Base-by-base conservation (phyloP, 2,888 invertebrate species). In the Scaptomyza caliginosa region DNA sequence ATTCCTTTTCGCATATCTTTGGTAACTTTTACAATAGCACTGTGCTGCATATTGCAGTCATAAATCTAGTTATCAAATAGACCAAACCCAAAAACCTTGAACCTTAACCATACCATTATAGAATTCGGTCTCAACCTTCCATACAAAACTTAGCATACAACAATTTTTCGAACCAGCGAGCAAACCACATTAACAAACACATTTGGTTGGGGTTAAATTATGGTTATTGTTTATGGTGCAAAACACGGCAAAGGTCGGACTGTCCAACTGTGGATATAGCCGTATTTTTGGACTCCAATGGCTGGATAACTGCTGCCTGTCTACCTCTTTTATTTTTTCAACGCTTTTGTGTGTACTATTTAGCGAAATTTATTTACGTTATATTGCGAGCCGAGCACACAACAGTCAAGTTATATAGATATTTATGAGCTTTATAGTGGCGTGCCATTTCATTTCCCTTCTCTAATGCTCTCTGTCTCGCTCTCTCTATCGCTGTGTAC, bases 141-240 rank as follows among this genome's bases (percentile, higher is more conserved):
- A 56, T 54, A 62, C 36, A 54, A 54, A 74, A 75, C 59, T 75
- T 74, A 75, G 58, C 75, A 69, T 65, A 60, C 40, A 74, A 68
- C 48, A 34, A 34, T 16, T 67, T 73, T 50, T 52, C n/a, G 39
- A 50, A 11, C 36, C 64, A 39, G 45, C 67, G 65, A 74, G 42
- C 55, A 62, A 85, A 78, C 85, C 85, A 85, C 82, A 85, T 80
- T 80, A 80, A 74, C 79, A 58, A 48, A 65, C 58, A 65, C 59
- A 59, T 76, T 74, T 45, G 54, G 67, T 23, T 59, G 69, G 65
- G 63, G 65, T 59, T 83, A 88, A 90, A 86, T 88, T 87, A 88
- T 90, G 85, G 88, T 88, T 89, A 87, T 90, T 88, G 88, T 87
- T 88, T 88, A 88, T 88, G 80, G 83, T 81, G 66, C 16, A 69